Evolutionary conservation across 1,140 invertebrate genomes (phyloP).

Genomic region (Brachystomella parvula): DNA sequence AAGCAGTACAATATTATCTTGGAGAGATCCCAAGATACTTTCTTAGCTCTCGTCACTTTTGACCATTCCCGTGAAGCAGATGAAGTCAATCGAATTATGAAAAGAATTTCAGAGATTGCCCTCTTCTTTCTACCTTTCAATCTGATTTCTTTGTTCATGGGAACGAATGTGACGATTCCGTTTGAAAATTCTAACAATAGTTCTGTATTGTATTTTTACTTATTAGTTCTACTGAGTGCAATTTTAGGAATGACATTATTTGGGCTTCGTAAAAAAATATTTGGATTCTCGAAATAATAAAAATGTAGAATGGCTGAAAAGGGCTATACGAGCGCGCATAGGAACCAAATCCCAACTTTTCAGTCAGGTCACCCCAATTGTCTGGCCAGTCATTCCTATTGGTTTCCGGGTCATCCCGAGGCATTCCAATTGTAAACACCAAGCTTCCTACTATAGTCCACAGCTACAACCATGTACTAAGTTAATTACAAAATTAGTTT

Average conservation of each 20-base stretch:
- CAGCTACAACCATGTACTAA: too few relatives aligned
- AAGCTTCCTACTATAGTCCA: too few relatives aligned
- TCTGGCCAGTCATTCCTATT: too few relatives aligned
- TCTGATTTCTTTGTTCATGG: conserved; percentile 8
- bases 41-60: conserved; percentile 2
- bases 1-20: conserved; percentile 6
- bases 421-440: too few relatives aligned
- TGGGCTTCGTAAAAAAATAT: not conserved
- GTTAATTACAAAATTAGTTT: too few relatives aligned
- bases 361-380: too few relatives aligned
- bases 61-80: conserved; percentile 4
- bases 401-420: too few relatives aligned
- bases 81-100: conserved; percentile 6
- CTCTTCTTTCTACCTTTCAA: conserved; percentile 17
- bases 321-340: too few relatives aligned
- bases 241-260: not conserved
- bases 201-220: not conserved
- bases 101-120: conserved; percentile 10
- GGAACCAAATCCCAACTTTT: too few relatives aligned
- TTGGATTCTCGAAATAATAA: too few relatives aligned
- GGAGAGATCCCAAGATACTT: conserved; percentile 17
- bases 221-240: not conserved
- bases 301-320: too few relatives aligned
- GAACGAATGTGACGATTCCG: conserved; percentile 15
- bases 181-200: conserved; percentile 2